phyloP scores from a whole-genome alignment of 2,888 invertebrate genomes.

The Noctua janthe region DNA sequence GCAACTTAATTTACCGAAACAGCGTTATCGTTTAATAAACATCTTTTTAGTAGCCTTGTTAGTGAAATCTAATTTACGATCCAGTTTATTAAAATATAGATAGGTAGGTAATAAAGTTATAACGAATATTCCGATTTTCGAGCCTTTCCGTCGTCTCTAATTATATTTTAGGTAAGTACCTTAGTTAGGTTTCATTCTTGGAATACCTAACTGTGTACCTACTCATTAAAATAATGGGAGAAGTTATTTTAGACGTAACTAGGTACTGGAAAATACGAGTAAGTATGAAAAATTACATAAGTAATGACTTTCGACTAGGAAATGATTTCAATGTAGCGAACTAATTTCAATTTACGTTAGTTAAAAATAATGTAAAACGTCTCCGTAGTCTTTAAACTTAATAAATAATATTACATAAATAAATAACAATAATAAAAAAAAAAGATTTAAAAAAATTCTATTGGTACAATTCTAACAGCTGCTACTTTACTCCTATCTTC shows the following conservation, averaged over 20 bases:
- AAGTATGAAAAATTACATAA: no score
- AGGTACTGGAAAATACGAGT: background rate
- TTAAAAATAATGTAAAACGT: background rate
- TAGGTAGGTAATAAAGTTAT: conserved; percentile 21
- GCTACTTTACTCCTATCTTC: no score
- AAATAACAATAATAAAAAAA: no score
- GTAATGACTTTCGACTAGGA: background rate
- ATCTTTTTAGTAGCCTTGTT: conserved; percentile 30
- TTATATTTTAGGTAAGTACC: conserved; percentile 19
- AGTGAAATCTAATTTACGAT: conserved; percentile 31
- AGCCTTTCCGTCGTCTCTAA: conserved; percentile 3
- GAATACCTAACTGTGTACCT: background rate
- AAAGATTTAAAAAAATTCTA: no score
- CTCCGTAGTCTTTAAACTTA: no score
- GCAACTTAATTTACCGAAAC: conserved; percentile 4
- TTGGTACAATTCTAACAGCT: no score
- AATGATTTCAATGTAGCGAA: background rate
- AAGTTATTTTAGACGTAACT: background rate
- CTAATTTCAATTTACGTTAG: background rate
- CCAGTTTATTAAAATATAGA: conserved; percentile 33
- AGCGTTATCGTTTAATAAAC: conserved; percentile 18
- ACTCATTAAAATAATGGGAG: background rate
- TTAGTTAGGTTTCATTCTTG: background rate
- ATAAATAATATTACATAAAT: no score
- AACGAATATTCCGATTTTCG: conserved; percentile 29